Percentiles rank a stretch among this genome's conserved stretches.
Conservation (phyloP, 2,113 vertebrate genomes). For the Perca fluviatilis region DNA sequence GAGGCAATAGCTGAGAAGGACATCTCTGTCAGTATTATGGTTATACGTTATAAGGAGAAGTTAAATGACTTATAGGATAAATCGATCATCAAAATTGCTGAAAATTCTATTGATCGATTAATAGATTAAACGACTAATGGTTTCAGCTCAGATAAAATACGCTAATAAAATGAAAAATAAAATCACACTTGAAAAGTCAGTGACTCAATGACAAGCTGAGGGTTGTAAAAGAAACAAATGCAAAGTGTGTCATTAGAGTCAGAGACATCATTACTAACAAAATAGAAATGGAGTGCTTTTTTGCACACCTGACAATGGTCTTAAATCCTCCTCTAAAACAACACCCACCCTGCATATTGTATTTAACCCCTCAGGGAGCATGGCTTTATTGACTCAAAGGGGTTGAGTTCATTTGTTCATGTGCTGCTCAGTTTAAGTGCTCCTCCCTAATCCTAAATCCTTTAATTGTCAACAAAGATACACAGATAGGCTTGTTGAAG, state of each 20-base stretch:
- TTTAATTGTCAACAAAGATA: constrained; percentile 61
- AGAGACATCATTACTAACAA: constrained; percentile 33
- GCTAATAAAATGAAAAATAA: neutral
- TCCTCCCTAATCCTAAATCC: constrained; percentile 68
- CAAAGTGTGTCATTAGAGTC: constrained; percentile 13
- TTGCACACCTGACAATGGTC: constrained; percentile 51
- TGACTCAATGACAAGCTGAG: neutral
- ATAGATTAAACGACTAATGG: neutral
- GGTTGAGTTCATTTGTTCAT: constrained; percentile 65
- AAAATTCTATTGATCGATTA: too few species aligned
- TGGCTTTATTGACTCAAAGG: constrained; percentile 49
- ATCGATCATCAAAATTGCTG: too few species aligned
- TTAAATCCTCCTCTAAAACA: constrained; percentile 56
- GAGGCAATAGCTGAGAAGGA: constrained; percentile 4
- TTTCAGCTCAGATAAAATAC: neutral
- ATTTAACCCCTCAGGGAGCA: constrained; percentile 47
- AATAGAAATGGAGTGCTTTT: constrained; percentile 48
- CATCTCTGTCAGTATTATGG: constrained; percentile 8
- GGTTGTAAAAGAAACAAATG: constrained; percentile 13
- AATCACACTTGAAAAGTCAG: neutral
- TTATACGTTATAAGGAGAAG: neutral
- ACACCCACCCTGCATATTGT: constrained; percentile 19
- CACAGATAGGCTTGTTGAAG: constrained; percentile 21
- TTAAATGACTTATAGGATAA: neutral
- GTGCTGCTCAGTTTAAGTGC: constrained; percentile 62